Percentiles rank a stretch among this genome's conserved stretches.
phyloP scores from a whole-genome alignment of 2,888 invertebrate species.

The Cacoxenus indagator region DNA sequence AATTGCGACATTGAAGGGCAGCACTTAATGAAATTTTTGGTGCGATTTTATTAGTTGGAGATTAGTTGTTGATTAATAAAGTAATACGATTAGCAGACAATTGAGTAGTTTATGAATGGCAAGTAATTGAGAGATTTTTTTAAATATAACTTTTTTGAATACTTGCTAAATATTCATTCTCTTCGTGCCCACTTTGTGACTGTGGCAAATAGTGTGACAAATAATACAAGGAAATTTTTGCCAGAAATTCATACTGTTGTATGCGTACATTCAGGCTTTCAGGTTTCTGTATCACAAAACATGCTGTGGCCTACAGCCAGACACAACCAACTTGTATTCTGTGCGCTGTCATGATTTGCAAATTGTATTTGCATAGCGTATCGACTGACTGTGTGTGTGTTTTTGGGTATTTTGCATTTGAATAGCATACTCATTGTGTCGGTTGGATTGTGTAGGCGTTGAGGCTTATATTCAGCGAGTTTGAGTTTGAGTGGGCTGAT shows the following conservation, averaged over 20 bases:
- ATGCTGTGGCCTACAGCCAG: not conserved
- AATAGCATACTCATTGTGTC: not conserved
- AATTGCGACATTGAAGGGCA: not conserved
- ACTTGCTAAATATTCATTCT: too few relatives aligned
- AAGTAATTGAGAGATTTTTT: too few relatives aligned
- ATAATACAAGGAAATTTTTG: not conserved
- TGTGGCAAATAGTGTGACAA: not conserved
- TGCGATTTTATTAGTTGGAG: not conserved
- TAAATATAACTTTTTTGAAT: too few relatives aligned
- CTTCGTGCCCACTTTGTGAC: not conserved
- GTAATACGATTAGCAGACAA: not conserved
- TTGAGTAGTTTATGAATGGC: not conserved
- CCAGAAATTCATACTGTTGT: too few relatives aligned
- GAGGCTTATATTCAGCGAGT: not conserved
- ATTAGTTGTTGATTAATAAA: not conserved
- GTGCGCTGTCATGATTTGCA: not conserved
- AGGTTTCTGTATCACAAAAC: not conserved
- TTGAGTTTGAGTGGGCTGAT: not conserved
- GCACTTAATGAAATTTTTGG: not conserved
- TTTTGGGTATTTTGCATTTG: conserved; percentile 6
- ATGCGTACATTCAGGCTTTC: not conserved
- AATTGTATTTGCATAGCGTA: not conserved
- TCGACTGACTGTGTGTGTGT: not conserved
- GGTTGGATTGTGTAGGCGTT: too few relatives aligned
- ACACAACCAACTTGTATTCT: not conserved